Percentiles rank a stretch among this genome's conserved stretches.
Conservation (phyloP, 2,113 vertebrate genomes). For the Boleophthalmus pectinirostris region DNA sequence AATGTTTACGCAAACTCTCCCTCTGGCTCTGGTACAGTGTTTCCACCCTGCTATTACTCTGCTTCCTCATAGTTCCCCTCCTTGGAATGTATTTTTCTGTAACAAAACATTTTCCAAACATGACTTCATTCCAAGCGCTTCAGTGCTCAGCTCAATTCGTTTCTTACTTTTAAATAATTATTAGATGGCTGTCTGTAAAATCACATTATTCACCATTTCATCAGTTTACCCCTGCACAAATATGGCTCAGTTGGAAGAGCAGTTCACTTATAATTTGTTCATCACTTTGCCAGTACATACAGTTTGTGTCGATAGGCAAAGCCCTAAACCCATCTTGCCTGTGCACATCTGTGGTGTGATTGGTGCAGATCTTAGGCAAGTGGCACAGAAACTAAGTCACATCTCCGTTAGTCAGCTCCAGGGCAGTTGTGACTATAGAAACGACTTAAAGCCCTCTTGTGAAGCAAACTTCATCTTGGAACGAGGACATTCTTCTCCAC, state of each 20-base stretch:
- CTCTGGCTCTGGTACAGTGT: conserved; percentile 14
- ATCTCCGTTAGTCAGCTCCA: background rate
- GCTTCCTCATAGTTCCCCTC: background rate
- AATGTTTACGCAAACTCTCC: conserved; percentile 52
- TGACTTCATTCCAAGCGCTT: too few relatives aligned
- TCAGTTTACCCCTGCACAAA: background rate
- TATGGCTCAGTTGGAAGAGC: background rate
- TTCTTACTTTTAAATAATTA: too few relatives aligned
- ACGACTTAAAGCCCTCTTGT: background rate
- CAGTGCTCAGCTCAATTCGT: too few relatives aligned
- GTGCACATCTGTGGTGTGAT: background rate
- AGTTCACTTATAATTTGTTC: too few relatives aligned
- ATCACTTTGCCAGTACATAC: too few relatives aligned
- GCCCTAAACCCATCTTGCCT: background rate
- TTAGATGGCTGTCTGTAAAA: too few relatives aligned
- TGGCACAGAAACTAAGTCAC: background rate
- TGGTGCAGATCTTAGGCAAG: background rate
- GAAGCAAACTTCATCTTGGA: conserved; percentile 6
- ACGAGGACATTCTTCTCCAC: conserved; percentile 18
- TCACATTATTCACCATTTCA: background rate
- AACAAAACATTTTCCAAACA: background rate
- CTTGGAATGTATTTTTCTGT: background rate
- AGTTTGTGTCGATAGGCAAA: background rate
- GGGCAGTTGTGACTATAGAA: background rate
- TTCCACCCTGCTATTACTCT: conserved; percentile 5